Base-by-base conservation (phyloP, 1,140 invertebrate genomes). In the Pogonomyrmex barbatus region DNA sequence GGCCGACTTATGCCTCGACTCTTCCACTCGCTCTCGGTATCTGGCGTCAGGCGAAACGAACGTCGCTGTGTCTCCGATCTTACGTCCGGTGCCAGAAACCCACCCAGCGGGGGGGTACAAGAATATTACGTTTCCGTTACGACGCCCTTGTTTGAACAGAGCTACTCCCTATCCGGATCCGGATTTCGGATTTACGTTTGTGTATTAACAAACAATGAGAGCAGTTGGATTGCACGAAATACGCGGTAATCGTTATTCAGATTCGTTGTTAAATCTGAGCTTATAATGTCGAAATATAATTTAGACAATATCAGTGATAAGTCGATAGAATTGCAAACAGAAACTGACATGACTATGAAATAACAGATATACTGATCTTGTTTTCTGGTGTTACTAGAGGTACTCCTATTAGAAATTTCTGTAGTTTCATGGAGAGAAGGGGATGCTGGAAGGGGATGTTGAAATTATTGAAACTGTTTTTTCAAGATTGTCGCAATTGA, bases 1-100 rank as follows among this genome's bases (percentile, higher is more conserved):
- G 76, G 56, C 76, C 71, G 86, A 82, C 86, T 82, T 86, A 17
- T 77, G 77, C 86, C 77, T 12, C 36, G 56, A 9, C 60, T 78
- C 39, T 50, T 60, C 54, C 33, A 76, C 42, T 76, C 30, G 86
- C 67, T 70, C 67, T 70, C 65, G 17, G 65, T 50, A 17, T 76
- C 58, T 52, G 58, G 77, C 78, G 45, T n/a, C 39, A 17, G 10
- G 30, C 33, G n/a, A 60, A 60, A 52, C 73, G 30, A 39, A 45
- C 56, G 42, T 45, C 17, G 24, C 50, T 30, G 50, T 12, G 50
- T 10, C 47, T 36, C 17, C n/a, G 47, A 17, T n/a, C 81, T 70
- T 39, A 8, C 60, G 78, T 36, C 56, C 47, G 52, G 33, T 60
- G 54, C 71, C 45, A 84, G 50, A 47, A 71, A 42, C n/a, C 12